Evolutionary conservation across 2,888 invertebrate species (phyloP), one percentile per base, ranked within the genome.

Genomic region (Dynastes hyllus): DNA sequence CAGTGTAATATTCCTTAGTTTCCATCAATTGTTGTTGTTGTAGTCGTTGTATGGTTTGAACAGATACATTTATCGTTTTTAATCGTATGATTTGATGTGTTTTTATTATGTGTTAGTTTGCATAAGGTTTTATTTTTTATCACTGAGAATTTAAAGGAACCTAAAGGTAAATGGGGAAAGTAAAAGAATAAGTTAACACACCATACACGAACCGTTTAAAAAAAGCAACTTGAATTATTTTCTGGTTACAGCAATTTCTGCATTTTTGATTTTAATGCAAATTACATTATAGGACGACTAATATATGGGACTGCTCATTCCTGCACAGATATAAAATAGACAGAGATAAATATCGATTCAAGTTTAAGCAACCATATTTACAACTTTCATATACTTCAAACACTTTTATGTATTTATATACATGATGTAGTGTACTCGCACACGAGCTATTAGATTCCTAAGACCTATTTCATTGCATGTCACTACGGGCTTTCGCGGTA

Each of bases 381-480:
- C 45, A 11, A 45, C 45, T 45, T 45, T 45, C 11, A 45, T 45
- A 45, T 8, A 8, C 45, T 45, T 11, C 45, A 2, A 58, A 58
- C 55, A 22, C 55, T 22, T 58, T 58, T 58, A 58, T 58, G n/a
- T 22, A 58, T 9, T 22, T 22, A 58, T 58, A 22, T 22, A 58
- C 9, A 58, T 16, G 22, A 22, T 27, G 9, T 58, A 58, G 55
- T 58, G 16, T 58, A 58, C 2, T 58, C n/a, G 8, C 22, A 58
- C 16, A 22, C 55, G 22, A 22, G 22, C 55, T 58, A 58, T 58
- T 58, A 27, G 87, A 87, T 87, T 87, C 87, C 84, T 84, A 85
- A 85, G 86, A 87, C 86, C 87, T 87, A 87, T 88, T 88, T 88
- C 88, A 88, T 88, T 87, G 88, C 88, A 83, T 88, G 88, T 88